These are phyloP conservation scores for Coendou prehensilis DNA, from an alignment of 2,797 vertebrate genomes.

Conservation along the genomic window DNA sequence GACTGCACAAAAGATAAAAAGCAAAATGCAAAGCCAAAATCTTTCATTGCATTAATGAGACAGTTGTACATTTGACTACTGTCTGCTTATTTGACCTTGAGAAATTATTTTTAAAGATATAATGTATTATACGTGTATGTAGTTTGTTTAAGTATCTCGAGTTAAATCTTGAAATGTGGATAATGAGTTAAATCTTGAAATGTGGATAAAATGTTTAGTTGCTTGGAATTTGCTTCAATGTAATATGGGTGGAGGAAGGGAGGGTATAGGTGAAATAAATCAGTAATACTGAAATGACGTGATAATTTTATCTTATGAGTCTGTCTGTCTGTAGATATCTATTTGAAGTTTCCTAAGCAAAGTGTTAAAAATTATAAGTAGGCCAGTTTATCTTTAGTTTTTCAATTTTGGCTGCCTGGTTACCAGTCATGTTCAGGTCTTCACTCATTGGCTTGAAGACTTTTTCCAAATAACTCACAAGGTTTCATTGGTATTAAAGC, in stretches of 20 bases:
- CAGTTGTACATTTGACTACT: constrained; percentile 8
- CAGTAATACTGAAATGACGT: background rate
- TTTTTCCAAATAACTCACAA: background rate
- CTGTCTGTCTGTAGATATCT: background rate
- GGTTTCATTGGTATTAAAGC: constrained; percentile 33
- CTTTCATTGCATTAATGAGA: background rate
- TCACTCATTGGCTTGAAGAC: background rate
- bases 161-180: background rate
- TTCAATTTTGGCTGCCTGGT: constrained; percentile 10
- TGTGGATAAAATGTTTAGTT: background rate
- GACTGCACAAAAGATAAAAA: background rate
- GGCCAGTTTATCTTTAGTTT: background rate
- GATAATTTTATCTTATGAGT: background rate
- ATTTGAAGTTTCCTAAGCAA: constrained; percentile 22
- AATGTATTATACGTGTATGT: background rate
- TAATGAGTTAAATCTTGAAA: constrained; percentile 7
- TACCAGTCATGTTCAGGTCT: background rate
- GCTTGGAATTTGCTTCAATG: constrained; percentile 23
- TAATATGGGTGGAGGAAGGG: background rate
- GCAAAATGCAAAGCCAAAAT: background rate
- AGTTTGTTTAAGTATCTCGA: constrained; percentile 14
- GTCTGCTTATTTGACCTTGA: constrained; percentile 14
- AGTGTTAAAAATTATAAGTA: background rate
- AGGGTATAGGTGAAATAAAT: background rate
- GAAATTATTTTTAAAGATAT: constrained; percentile 55